Percentiles rank a stretch among this genome's conserved stretches.
Evolutionary conservation across 2,888 invertebrate genomes (phyloP).

Genomic region (Spisula subtruncata): DNA sequence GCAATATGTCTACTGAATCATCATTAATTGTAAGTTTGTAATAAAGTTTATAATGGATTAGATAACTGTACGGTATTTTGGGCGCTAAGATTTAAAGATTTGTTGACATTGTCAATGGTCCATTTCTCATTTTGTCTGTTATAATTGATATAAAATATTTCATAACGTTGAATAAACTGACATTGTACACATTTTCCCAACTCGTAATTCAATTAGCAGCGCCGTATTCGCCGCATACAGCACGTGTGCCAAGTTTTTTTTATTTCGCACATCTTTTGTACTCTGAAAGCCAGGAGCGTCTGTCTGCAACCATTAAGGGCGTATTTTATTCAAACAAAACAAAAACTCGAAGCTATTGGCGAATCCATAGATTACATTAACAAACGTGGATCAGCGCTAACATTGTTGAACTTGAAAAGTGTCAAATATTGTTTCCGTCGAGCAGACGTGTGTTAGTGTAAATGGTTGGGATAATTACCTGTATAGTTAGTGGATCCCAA

Average conservation of each 20-base stretch:
- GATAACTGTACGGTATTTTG: neutral
- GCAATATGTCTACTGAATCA: neutral
- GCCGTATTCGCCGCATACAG: neutral
- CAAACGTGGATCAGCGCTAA: neutral
- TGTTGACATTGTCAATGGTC: neutral
- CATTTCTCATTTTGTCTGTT: neutral
- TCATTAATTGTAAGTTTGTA: constrained; percentile 27
- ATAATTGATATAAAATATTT: constrained; percentile 16
- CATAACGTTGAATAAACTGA: constrained; percentile 20
- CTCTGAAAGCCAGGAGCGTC: neutral
- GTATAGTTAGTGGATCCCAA: neutral
- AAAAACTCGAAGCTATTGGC: neutral
- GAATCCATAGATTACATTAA: neutral
- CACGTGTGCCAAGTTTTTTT: constrained; percentile 18
- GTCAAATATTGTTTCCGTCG: neutral
- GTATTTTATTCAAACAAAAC: constrained; percentile 5
- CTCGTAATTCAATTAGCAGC: constrained; percentile 21
- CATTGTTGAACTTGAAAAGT: constrained; percentile 1
- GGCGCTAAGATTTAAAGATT: constrained; percentile 20
- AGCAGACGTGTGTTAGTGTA: neutral
- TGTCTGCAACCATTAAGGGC: constrained; percentile 9
- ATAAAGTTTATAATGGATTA: constrained; percentile 15
- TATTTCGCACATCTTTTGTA: neutral
- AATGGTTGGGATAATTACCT: neutral
- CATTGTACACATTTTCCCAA: constrained; percentile 13